Percentiles rank a stretch among this genome's conserved stretches.
Conservation (phyloP, 2,113 vertebrate species). For the Protomyctophum bolini region DNA sequence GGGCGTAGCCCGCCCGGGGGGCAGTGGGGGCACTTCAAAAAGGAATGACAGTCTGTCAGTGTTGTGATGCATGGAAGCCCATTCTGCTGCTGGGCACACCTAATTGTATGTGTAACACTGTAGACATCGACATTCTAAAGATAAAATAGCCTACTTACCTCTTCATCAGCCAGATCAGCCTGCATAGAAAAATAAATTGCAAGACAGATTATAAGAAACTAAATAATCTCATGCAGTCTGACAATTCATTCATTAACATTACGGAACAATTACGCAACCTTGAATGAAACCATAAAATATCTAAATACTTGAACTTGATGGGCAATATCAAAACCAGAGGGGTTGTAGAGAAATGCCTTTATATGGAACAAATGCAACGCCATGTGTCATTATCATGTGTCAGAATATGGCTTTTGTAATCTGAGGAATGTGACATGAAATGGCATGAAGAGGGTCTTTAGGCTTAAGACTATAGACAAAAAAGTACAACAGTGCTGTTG, state of each 20-base stretch:
- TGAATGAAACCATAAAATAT: too few species aligned
- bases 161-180: constrained; percentile 84
- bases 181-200: constrained; percentile 67
- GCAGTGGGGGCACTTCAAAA: constrained; percentile 79
- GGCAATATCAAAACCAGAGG: not conserved
- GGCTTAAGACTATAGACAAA: not conserved
- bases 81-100: not conserved
- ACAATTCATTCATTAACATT: not conserved
- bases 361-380: constrained; percentile 1
- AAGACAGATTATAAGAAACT: constrained; percentile 32
- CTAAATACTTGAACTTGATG: not conserved
- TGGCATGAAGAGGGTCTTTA: not conserved
- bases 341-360: not conserved
- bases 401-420: not conserved
- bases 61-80: constrained; percentile 11
- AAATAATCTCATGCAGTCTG: not conserved
- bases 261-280: too few species aligned
- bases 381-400: not conserved
- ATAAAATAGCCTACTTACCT: constrained; percentile 72
- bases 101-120: constrained; percentile 19
- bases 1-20: too few species aligned
- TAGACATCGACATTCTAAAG: not conserved
- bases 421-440: constrained; percentile 7
- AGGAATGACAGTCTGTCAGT: constrained; percentile 39
- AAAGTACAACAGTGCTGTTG: not conserved